Base-by-base conservation (phyloP, 2,888 invertebrate species). In the Cosmia trapezina region DNA sequence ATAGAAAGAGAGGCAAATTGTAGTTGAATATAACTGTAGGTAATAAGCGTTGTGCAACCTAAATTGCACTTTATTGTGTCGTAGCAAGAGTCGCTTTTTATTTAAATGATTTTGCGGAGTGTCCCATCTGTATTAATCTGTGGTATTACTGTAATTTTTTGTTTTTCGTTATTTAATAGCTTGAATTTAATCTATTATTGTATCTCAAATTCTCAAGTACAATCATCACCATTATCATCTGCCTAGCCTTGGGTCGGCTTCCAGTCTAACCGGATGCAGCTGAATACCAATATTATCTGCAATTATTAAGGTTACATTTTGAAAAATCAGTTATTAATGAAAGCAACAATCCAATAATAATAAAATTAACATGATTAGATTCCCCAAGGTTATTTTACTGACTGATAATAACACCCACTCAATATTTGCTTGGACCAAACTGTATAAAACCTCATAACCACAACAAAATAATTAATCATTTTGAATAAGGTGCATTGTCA, bases 351-450 rank as follows among this genome's bases (percentile, higher is more conserved):
- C 12, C 12, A n/a, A 41, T 28, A 41, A 67, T 11, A 19, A 19
- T 53, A 28, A 17, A 51, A 56, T 3, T 77, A n/a, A 37, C 7
- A 17, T 22, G n/a, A 78, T 57, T 61, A 60, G 4, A 60, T 43
- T 49, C 6, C 11, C 5, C 12, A 41, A 1, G 2, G 51, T 53
- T 53, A 73, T 49, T 78, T 64, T 53, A 49, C 53, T 69, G 47
- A 53, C 51, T 64, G 64, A 65, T 76, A 75, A 61, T 51, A 53
- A 19, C n/a, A 63, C 33, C 9, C 53, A 76, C 45, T 81, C 9
- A 12, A 22, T 49, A 47, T 19, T 62, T 45, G 28, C 12, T 56
- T 45, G 9, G 54, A 51, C 37, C 22, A 45, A 45, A 67, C n/a
- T 54, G 19, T 22, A 45, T 67, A 60, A 60, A 33, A 14, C 51